Percentiles rank a stretch among this genome's conserved stretches.
Evolutionary conservation across 53 echinoderm and acorn worm species (phyloP).

Genomic region (Patiria pectinifera): DNA sequence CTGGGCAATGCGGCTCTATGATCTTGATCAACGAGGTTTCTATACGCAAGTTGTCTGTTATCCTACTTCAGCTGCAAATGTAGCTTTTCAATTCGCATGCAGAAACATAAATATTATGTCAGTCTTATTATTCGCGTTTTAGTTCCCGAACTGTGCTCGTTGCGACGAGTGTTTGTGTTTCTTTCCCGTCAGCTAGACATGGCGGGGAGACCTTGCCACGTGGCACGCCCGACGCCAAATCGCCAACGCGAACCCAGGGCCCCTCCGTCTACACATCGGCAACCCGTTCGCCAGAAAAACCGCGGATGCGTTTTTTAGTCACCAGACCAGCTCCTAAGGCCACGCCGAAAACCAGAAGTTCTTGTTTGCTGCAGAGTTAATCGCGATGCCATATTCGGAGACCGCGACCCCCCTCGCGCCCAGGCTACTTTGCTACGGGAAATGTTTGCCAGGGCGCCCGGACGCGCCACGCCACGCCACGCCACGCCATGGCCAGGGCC

Average conservation of each 20-base stretch:
- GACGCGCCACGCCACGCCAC: constrained; percentile 31
- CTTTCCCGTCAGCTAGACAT: background rate
- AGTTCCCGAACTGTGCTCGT: background rate
- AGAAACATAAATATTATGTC: background rate
- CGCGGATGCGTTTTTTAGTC: constrained; percentile 7
- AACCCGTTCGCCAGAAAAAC: background rate
- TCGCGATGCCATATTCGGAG: constrained; percentile 26
- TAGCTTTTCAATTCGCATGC: too few species aligned
- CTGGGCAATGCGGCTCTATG: too few species aligned
- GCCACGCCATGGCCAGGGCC: constrained; percentile 22
- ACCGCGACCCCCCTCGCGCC: constrained; percentile 8
- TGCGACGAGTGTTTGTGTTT: background rate
- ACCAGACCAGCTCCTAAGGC: background rate
- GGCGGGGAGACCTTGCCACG: background rate
- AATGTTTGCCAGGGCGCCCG: constrained; percentile 49
- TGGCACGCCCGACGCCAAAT: background rate
- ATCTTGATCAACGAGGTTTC: too few species aligned
- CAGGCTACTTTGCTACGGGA: constrained; percentile 27
- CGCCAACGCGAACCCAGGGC: background rate
- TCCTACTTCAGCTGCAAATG: too few species aligned
- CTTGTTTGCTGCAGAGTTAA: background rate
- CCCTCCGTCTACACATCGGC: background rate
- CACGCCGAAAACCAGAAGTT: constrained; percentile 39
- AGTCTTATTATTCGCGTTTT: background rate
- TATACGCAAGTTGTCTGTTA: too few species aligned